Percentiles rank a stretch among this genome's conserved stretches.
Evolutionary conservation across 2,797 vertebrate species (phyloP).

Genomic region (Tiaroga cobitis): DNA sequence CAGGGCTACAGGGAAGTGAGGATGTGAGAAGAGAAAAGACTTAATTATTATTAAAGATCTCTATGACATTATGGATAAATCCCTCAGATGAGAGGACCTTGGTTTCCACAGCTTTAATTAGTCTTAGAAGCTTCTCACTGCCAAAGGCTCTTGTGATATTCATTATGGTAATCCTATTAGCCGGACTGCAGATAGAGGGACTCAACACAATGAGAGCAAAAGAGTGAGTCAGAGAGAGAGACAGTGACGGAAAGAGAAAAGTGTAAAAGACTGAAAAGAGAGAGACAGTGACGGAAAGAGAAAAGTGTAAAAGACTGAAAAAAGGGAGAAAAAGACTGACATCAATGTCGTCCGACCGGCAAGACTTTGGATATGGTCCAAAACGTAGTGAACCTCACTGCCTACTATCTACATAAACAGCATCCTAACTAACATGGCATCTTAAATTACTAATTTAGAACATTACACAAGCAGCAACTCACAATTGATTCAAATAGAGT

Average conservation of each 20-base stretch:
- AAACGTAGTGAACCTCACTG: neutral
- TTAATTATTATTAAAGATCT: conserved; percentile 60
- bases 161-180: conserved; percentile 77
- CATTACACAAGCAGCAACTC: neutral
- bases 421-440: neutral
- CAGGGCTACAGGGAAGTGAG: neutral
- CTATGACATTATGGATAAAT: conserved; percentile 56
- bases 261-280: conserved; percentile 14
- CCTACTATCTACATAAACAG: neutral
- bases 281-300: conserved; percentile 19
- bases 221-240: conserved; percentile 26
- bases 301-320: conserved; percentile 10
- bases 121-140: conserved; percentile 64
- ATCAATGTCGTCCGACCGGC: conserved; percentile 3
- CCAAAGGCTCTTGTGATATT: conserved; percentile 69
- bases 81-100: conserved; percentile 47
- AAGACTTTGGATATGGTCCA: conserved; percentile 3
- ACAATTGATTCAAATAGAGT: neutral
- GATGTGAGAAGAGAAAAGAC: conserved; percentile 33
- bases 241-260: neutral
- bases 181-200: conserved; percentile 55
- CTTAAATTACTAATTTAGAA: neutral
- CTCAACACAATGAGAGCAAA: conserved; percentile 43
- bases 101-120: conserved; percentile 69
- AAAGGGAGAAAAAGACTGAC: conserved; percentile 1